Conservation (phyloP, 2,888 invertebrate species). For the Leptopilina syphax region DNA sequence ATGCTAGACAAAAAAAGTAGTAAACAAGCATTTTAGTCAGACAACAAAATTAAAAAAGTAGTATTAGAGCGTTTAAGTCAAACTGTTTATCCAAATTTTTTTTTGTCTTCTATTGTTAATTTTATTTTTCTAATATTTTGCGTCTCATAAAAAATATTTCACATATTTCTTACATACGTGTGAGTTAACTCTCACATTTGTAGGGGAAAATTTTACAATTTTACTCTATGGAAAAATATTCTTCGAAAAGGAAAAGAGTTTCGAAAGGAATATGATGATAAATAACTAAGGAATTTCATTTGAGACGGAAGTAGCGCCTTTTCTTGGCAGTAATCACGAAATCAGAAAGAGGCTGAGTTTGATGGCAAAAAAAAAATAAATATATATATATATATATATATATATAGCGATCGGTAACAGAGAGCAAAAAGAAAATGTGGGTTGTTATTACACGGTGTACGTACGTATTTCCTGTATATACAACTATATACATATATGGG, state of each 20-base stretch:
- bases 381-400: no score
- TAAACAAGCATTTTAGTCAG: no score
- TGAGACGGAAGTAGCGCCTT: conserved; percentile 27
- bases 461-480: conserved; percentile 51
- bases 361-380: neutral
- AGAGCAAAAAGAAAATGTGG: neutral
- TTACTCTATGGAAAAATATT: neutral
- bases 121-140: no score
- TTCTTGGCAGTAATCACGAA: conserved; percentile 30
- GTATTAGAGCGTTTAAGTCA: no score
- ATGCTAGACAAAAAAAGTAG: no score
- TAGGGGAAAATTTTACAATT: neutral
- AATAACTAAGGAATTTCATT: conserved; percentile 38
- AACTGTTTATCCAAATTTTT: no score
- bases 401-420: no score
- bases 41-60: no score
- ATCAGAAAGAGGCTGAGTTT: conserved; percentile 27
- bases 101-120: no score
- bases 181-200: no score
- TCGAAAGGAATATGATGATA: conserved; percentile 11
- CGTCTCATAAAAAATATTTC: no score
- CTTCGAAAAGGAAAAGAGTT: neutral
- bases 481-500: conserved; percentile 45
- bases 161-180: no score
- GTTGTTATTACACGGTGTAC: neutral